phyloP scores from a whole-genome alignment of 2,797 vertebrate species.

The Chelidonichthys spinosus region DNA sequence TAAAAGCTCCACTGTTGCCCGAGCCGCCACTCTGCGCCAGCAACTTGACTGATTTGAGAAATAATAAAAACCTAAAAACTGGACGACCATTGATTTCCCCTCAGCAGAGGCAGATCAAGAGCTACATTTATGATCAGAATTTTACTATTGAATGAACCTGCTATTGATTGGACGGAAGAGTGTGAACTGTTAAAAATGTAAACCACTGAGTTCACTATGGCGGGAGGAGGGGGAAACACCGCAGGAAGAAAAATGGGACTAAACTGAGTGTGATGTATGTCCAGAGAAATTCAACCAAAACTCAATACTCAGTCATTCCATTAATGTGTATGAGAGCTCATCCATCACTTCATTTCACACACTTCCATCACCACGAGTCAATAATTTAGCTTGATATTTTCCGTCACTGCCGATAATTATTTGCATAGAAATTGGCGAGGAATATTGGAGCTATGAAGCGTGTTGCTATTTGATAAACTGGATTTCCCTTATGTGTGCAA shows the following conservation, averaged over 20 bases:
- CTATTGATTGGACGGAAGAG: slow-evolving; percentile 65
- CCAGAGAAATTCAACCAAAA: slow-evolving; percentile 18
- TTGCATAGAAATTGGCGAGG: slow-evolving; percentile 17
- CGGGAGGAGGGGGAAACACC: neutral
- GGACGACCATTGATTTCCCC: slow-evolving; percentile 73
- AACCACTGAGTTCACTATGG: slow-evolving; percentile 39
- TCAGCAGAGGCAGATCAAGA: slow-evolving; percentile 75
- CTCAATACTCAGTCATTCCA: slow-evolving; percentile 27
- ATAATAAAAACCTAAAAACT: slow-evolving; percentile 79
- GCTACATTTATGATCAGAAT: slow-evolving; percentile 79
- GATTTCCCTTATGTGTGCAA: slow-evolving; percentile 20
- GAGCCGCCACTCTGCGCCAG: slow-evolving; percentile 52
- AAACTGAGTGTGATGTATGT: neutral
- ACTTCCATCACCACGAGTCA: slow-evolving; percentile 14
- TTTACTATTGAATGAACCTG: slow-evolving; percentile 67
- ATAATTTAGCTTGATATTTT: slow-evolving; percentile 30
- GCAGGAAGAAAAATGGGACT: neutral
- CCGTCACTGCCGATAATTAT: slow-evolving; percentile 29
- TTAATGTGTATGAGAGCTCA: slow-evolving; percentile 27
- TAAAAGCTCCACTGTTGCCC: slow-evolving; percentile 71
- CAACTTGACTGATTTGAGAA: slow-evolving; percentile 76
- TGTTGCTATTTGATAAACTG: slow-evolving; percentile 1
- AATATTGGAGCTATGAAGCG: neutral
- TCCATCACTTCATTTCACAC: slow-evolving; percentile 23
- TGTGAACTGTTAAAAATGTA: slow-evolving; percentile 64